phyloP scores from a whole-genome alignment of 1,140 invertebrate genomes.

The Trichoplusia ni region DNA sequence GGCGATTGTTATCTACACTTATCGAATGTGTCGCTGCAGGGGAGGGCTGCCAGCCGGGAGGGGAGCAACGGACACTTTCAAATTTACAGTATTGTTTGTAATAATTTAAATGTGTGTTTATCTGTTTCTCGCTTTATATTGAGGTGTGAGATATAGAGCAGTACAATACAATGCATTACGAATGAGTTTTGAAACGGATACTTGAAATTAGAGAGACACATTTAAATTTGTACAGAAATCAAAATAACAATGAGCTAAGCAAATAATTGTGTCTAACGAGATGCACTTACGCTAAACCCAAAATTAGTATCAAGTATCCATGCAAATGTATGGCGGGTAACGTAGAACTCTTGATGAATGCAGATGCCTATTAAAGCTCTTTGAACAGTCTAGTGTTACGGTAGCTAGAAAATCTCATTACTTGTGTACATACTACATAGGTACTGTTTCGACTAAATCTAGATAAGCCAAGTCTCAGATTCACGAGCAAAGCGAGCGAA shows the following conservation, averaged over 20 bases:
- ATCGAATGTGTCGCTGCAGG: conserved; percentile 42
- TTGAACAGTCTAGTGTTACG: conserved; percentile 22
- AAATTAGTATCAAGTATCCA: not conserved
- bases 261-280: not conserved
- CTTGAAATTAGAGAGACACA: too few species aligned
- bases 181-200: not conserved
- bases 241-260: not conserved
- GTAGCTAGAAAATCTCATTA: conserved; percentile 40
- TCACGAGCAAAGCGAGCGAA: conserved; percentile 29
- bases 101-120: conserved; percentile 1
- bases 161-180: not conserved
- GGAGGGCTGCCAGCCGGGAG: conserved; percentile 1
- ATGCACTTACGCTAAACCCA: not conserved
- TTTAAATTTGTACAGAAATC: not conserved
- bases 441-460: conserved; percentile 32
- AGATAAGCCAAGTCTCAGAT: conserved; percentile 43
- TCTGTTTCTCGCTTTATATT: not conserved
- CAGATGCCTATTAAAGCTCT: conserved; percentile 27
- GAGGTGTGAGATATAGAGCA: not conserved
- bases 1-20: conserved; percentile 53
- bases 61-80: conserved; percentile 11
- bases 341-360: conserved; percentile 23
- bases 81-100: not conserved
- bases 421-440: conserved; percentile 41
- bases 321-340: conserved; percentile 4